These are phyloP conservation scores for Lepetodrilus schrolli DNA, from an alignment of 2,888 invertebrate genomes.

Conservation along the genomic window DNA sequence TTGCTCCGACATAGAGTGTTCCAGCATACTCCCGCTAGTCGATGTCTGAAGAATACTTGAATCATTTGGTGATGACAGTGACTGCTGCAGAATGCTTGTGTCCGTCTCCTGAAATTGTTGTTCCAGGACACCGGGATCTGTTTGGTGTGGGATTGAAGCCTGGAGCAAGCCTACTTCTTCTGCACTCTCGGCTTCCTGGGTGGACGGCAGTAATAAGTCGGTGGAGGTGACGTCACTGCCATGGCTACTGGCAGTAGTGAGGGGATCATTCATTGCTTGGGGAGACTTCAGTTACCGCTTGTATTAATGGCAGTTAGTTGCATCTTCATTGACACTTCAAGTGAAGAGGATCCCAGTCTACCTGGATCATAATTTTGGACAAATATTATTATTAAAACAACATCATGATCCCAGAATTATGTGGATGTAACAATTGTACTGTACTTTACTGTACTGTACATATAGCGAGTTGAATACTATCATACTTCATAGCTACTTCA, in stretches of 20 bases:
- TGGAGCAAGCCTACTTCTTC: neutral
- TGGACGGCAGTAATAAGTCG: neutral
- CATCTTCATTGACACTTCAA: too few species aligned
- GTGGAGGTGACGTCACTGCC: conserved; percentile 7
- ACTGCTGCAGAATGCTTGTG: neutral
- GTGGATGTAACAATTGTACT: too few species aligned
- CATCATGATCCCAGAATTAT: too few species aligned
- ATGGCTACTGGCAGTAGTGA: neutral
- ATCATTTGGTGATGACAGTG: neutral
- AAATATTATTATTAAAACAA: too few species aligned
- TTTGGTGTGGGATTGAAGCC: neutral
- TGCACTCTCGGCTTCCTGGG: neutral
- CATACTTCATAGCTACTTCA: too few species aligned
- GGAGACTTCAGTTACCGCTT: neutral
- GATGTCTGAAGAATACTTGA: neutral
- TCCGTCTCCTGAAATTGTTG: neutral
- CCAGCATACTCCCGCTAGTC: neutral
- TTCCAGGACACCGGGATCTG: neutral
- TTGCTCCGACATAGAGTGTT: neutral
- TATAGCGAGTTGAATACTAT: too few species aligned
- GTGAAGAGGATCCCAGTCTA: too few species aligned
- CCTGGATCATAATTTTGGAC: too few species aligned
- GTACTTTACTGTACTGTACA: too few species aligned
- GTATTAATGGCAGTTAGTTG: too few species aligned
- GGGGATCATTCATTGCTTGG: neutral